Evolutionary conservation across 2,797 vertebrate genomes (phyloP), one percentile per base, ranked within the genome.

Genomic region (Alca torda): DNA sequence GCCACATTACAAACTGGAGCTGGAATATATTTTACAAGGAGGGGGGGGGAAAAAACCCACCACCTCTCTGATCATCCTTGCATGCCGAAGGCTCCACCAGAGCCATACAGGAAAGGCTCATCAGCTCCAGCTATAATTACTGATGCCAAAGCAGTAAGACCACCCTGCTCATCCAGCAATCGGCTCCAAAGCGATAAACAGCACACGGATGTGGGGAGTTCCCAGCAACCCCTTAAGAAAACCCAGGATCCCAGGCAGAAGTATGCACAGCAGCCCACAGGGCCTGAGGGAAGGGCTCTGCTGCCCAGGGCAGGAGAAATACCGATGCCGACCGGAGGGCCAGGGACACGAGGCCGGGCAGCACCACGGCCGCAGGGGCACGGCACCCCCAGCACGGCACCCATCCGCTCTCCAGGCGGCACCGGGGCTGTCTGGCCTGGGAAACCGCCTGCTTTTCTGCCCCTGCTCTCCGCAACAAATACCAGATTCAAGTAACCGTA

Each of bases 1-100:
- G 14, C 93, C 94, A 91, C 85, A 54, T 70, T 89, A 91, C 94
- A 84, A 93, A 86, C 93, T 86, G 74, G 85, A 95, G 91, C 84
- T 84, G 75, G 65, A 93, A 92, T 87, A 70, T 63, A 87, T 94
- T 89, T 88, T 81, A 81, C 28, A 33, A 59, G 74, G 25, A 39
- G 43, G 17, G 67, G 41, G 16, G 7, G 7, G 7, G 3, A 16
- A 31, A 4, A 10, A 24, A 43, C 13, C 13, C 7, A 43, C 7
- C 41, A 28, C 41, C 72, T 54, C 70, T 86, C 59, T 60, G 61
- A 84, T 63, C 74, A 65, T 50, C 80, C 69, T 80, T 7, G 72
- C 26, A 54, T 9, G 14, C 61, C 2, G 7, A 85, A 87, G 63
- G 93, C 87, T 88, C 53, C 73, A 70, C 63, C 59, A 87, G 53